Conservation (phyloP, 2,113 vertebrate species). For the Camelus dromedarius region DNA sequence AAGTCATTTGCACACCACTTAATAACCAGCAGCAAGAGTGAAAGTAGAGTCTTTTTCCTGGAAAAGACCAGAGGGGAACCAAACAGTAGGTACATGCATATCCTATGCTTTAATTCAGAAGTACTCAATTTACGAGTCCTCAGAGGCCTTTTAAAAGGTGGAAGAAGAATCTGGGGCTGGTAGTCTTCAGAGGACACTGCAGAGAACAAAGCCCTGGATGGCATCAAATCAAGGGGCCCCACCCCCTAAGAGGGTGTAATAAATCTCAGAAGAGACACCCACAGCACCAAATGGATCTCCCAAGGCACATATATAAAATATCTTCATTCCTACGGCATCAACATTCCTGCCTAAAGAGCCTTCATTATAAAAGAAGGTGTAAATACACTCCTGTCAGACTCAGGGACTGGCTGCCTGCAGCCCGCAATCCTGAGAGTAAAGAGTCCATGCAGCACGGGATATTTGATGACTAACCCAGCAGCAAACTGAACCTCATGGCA, state of each 20-base stretch:
- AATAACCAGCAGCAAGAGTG: slow-evolving; percentile 27
- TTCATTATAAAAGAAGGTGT: slow-evolving; percentile 76
- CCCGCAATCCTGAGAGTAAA: slow-evolving; percentile 37
- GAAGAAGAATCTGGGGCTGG: slow-evolving; percentile 51
- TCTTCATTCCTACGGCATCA: slow-evolving; percentile 52
- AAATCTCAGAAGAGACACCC: slow-evolving; percentile 64
- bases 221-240: slow-evolving; percentile 16
- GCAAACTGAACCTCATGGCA: slow-evolving; percentile 77
- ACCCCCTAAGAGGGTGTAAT: neutral
- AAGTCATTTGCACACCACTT: slow-evolving; percentile 49
- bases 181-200: slow-evolving; percentile 71
- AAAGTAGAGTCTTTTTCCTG: slow-evolving; percentile 46
- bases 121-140: slow-evolving; percentile 60
- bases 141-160: slow-evolving; percentile 69
- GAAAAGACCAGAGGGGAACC: slow-evolving; percentile 30
- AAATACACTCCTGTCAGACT: slow-evolving; percentile 76
- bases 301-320: slow-evolving; percentile 58
- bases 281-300: slow-evolving; percentile 62
- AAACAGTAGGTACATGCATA: slow-evolving; percentile 44
- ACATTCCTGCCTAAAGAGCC: slow-evolving; percentile 73
- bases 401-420: slow-evolving; percentile 78
- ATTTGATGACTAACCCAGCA: slow-evolving; percentile 86
- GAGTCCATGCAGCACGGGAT: slow-evolving; percentile 73
- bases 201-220: slow-evolving; percentile 66
- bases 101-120: slow-evolving; percentile 71